Percentiles rank a stretch among this genome's conserved stretches.
phyloP scores from a whole-genome alignment of 1,140 invertebrate genomes.

The Zaprionus vittiger region DNA sequence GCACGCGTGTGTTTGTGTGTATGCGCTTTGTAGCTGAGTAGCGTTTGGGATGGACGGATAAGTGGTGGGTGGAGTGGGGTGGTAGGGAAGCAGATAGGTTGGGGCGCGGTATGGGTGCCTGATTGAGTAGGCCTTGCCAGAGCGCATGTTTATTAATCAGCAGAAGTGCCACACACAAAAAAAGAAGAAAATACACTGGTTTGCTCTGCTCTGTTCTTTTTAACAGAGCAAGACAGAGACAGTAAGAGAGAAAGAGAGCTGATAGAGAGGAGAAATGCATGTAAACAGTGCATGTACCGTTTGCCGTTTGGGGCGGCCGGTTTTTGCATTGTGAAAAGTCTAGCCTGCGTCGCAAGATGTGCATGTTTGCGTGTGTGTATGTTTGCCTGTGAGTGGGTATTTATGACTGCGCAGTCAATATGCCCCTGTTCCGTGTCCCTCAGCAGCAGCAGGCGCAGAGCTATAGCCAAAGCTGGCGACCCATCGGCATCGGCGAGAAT shows the following conservation, averaged over 20 bases:
- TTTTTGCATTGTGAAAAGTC: slow-evolving; percentile 54
- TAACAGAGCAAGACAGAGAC: slow-evolving; percentile 17
- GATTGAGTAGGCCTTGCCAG: slow-evolving; percentile 76
- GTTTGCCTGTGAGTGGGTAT: slow-evolving; percentile 52
- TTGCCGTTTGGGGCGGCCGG: slow-evolving; percentile 52
- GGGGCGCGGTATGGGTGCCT: slow-evolving; percentile 47
- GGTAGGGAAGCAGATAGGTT: background rate
- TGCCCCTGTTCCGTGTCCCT: slow-evolving; percentile 44
- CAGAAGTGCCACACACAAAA: slow-evolving; percentile 53
- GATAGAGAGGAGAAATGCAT: slow-evolving; percentile 40
- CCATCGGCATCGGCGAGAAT: slow-evolving; percentile 56
- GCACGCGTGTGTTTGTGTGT: slow-evolving; percentile 34
- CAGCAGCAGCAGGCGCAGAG: slow-evolving; percentile 21
- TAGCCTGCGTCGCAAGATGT: slow-evolving; percentile 38
- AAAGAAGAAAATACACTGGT: slow-evolving; percentile 40
- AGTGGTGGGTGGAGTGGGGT: slow-evolving; percentile 27
- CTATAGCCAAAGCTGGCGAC: slow-evolving; percentile 43
- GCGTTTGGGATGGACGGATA: slow-evolving; percentile 24
- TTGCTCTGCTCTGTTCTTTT: slow-evolving; percentile 60
- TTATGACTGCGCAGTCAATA: slow-evolving; percentile 81
- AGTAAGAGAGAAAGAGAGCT: slow-evolving; percentile 22
- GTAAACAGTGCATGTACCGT: slow-evolving; percentile 58
- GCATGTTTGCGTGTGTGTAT: slow-evolving; percentile 46
- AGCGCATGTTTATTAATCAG: slow-evolving; percentile 82
- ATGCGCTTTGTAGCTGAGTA: slow-evolving; percentile 39